These are phyloP conservation scores for Theocolax elegans DNA, from an alignment of 1,140 invertebrate genomes.

Conservation along the genomic window DNA sequence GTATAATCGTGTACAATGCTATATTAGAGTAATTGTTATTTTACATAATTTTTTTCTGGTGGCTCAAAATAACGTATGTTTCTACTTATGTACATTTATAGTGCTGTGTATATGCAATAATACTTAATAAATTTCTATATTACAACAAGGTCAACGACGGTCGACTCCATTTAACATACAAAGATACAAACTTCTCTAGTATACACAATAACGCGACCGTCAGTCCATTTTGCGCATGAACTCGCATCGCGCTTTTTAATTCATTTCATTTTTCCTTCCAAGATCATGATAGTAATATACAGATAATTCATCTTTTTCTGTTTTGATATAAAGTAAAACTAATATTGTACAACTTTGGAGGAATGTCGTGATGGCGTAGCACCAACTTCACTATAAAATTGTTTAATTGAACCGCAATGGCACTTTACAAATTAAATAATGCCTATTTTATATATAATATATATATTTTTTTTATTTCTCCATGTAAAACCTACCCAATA, in stretches of 20 bases:
- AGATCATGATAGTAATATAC: slow-evolving; percentile 61
- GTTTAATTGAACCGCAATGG: slow-evolving; percentile 66
- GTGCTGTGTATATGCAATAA: slow-evolving; percentile 66
- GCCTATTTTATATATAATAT: slow-evolving; percentile 55
- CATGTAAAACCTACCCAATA: slow-evolving; percentile 66
- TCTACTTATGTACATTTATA: slow-evolving; percentile 66
- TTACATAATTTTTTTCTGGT: slow-evolving; percentile 63
- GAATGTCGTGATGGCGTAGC: slow-evolving; percentile 68
- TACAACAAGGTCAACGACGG: slow-evolving; percentile 54
- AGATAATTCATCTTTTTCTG: slow-evolving; percentile 57
- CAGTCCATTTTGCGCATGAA: slow-evolving; percentile 48
- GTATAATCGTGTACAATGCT: slow-evolving; percentile 66
- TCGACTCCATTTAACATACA: slow-evolving; percentile 61
- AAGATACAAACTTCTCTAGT: slow-evolving; percentile 62
- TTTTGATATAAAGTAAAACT: slow-evolving; percentile 63
- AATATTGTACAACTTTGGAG: slow-evolving; percentile 69
- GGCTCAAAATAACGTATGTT: slow-evolving; percentile 66
- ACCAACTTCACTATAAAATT: slow-evolving; percentile 66
- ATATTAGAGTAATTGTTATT: slow-evolving; percentile 65
- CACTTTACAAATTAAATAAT: slow-evolving; percentile 68
- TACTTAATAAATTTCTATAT: slow-evolving; percentile 55
- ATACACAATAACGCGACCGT: slow-evolving; percentile 51
- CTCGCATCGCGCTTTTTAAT: slow-evolving; percentile 50
- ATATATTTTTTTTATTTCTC: slow-evolving; percentile 52
- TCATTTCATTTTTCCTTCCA: slow-evolving; percentile 48